phyloP scores from a whole-genome alignment of 2,888 invertebrate species.

The Drosophila diplacantha region DNA sequence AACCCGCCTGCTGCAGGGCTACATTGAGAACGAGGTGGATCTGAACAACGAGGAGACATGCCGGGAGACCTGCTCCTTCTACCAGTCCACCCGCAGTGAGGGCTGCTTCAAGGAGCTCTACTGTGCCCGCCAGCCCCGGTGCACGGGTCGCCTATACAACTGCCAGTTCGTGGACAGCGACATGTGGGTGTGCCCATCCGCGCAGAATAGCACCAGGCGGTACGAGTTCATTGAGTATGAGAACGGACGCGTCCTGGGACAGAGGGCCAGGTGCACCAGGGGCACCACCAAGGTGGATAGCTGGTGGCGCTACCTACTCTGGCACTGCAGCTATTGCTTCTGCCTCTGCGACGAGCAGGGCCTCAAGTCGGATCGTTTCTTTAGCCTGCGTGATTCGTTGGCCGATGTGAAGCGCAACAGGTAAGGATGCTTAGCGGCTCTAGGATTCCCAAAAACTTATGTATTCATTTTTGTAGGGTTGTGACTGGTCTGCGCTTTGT shows the following conservation, averaged over 20 bases:
- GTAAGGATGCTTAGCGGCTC: constrained; percentile 75
- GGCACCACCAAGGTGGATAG: constrained; percentile 85
- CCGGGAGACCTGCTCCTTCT: constrained; percentile 87
- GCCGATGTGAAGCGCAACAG: constrained; percentile 82
- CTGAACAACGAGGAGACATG: constrained; percentile 87
- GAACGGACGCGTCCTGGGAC: constrained; percentile 84
- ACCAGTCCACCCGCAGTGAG: constrained; percentile 84
- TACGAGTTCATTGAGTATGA: constrained; percentile 92
- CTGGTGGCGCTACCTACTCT: constrained; percentile 94
- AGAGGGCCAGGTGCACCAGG: constrained; percentile 79
- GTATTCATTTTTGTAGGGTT: constrained; percentile 80
- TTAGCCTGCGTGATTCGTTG: constrained; percentile 84
- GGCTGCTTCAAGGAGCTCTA: constrained; percentile 85
- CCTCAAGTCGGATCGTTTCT: constrained; percentile 86
- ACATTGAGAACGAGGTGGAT: constrained; percentile 93
- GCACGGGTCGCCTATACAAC: constrained; percentile 85
- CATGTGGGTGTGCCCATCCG: constrained; percentile 89
- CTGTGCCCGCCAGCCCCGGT: constrained; percentile 83
- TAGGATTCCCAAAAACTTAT: neutral
- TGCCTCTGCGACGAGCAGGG: constrained; percentile 90
- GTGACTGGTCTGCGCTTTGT: constrained; percentile 87
- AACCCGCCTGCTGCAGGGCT: constrained; percentile 89
- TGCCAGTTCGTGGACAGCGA: constrained; percentile 91
- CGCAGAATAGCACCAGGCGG: constrained; percentile 79
- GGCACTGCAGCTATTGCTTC: constrained; percentile 94